Evolutionary conservation across 2,888 invertebrate species (phyloP), one percentile per base, ranked within the genome.

Genomic region (Eulithis testata): DNA sequence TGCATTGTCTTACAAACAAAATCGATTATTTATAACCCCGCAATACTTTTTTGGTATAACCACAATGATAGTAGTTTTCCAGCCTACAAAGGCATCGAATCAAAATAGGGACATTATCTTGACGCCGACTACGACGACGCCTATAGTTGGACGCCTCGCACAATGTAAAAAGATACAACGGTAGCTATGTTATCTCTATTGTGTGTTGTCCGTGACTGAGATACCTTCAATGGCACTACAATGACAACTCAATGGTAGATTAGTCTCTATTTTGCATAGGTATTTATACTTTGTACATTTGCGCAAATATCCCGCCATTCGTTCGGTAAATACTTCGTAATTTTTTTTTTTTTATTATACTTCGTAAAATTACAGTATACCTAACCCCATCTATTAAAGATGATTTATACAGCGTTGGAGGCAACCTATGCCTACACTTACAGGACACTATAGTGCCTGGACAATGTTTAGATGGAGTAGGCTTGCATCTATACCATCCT

Each of bases 201-300:
- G 76, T 80, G 72, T 65, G 59, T 64, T 73, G 79, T 70, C 80
- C 81, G 70, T 81, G 82, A 79, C 82, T 80, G 75, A 78, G 74
- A 78, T 81, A 79, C 71, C 66, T 69, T 12, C 65, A 56, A 68
- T 62, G 53, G 63, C 44, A 53, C 47, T 64, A 60, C 53, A 58
- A 57, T 57, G 52, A 62, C 56, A 49, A 53, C 49, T 49, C 9
- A 31, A 14, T 49, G 36, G 21, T 37, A 53, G 8, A 43, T 43
- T 49, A 36, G 14, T n/a, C 5, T 49, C 45, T 47, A 44, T 31
- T 45, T 56, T 36, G 36, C 45, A n/a, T 31, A 31, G 5, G n/a
- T 47, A 47, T 5, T 12, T 47, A 21, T 1, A 12, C 6, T 47
- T 47, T 47, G 47, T 12, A 5, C 47, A 37, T 37, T 37, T 37